phyloP scores from a whole-genome alignment of 2,797 vertebrate species.

The Gymnoscopelus braueri region DNA sequence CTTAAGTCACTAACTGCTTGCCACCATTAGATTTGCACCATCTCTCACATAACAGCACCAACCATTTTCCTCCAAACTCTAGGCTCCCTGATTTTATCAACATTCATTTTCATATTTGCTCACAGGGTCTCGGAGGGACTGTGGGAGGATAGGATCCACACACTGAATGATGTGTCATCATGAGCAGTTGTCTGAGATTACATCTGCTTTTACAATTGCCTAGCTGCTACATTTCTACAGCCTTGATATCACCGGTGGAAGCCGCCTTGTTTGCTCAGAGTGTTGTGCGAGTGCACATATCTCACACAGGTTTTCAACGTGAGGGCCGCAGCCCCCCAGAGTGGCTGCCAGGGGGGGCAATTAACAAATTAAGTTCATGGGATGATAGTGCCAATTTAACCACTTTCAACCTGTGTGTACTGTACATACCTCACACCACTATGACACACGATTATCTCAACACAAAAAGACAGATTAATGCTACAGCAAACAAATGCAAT shows the following conservation, averaged over 20 bases:
- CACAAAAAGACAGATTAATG: not conserved
- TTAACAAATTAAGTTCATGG: too few species aligned
- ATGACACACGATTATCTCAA: constrained; percentile 17
- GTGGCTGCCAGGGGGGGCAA: too few species aligned
- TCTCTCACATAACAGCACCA: constrained; percentile 24
- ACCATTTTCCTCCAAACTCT: constrained; percentile 14
- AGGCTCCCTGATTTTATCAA: not conserved
- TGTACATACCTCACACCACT: not conserved
- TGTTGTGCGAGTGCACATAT: not conserved
- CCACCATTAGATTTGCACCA: constrained; percentile 11
- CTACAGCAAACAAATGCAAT: constrained; percentile 4
- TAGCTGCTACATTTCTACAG: constrained; percentile 20
- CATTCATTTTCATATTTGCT: not conserved
- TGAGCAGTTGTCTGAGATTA: not conserved
- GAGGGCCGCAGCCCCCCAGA: too few species aligned
- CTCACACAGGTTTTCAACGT: not conserved
- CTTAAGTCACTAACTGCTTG: constrained; percentile 24
- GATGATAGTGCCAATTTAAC: too few species aligned
- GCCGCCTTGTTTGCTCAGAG: constrained; percentile 7
- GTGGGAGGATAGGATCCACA: not conserved
- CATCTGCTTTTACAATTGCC: constrained; percentile 12
- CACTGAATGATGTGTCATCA: not conserved
- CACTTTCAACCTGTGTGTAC: too few species aligned
- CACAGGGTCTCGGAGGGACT: not conserved
- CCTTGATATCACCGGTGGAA: not conserved